Evolutionary conservation across 2,888 invertebrate genomes (phyloP), one percentile per base, ranked within the genome.

Genomic region (Reticulitermes lucifugus): DNA sequence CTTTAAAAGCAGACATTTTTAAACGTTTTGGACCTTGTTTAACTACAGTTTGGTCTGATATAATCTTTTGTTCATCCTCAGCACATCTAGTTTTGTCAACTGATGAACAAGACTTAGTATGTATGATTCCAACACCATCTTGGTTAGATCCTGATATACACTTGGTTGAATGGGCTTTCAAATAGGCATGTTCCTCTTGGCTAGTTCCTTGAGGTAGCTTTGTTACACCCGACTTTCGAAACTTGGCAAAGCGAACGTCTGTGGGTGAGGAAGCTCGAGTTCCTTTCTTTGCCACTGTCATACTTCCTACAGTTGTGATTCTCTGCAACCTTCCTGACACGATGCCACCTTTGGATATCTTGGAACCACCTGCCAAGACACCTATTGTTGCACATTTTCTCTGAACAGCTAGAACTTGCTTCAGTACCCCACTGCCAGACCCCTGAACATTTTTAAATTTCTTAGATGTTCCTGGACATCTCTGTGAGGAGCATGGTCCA

Each of bases 351-450:
- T 81, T 81, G 12, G n/a, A 1, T 5, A 65, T 10, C 46, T 86
- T 86, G 21, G 81, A 73, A 51, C 83, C 29, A 29, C 82, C 79
- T 41, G 79, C 46, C 22, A 86, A 29, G 41, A 84, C 73, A 79
- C 65, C 65, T 43, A 85, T 84, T 14, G 85, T 79, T 22, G 86
- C 79, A 75, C 85, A 85, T 59, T 86, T 86, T 22, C 75, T 84
- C 25, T 75, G 84, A 18, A 85, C 85, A 2, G 80, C 83, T 55
- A 86, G n/a, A 43, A 86, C 85, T 79, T 85, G 86, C 60, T 86
- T 86, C 51, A 86, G 35, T 10, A 85, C 84, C 12, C 83, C 79
- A 51, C 79, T 70, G n/a, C 73, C 46, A 22, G 83, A 43, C 41
- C 70, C 46, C n/a, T 43, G 81, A 29, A 41, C 84, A 70, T 71